Conservation (phyloP, 2,113 vertebrate genomes). For the Agelaius tricolor region DNA sequence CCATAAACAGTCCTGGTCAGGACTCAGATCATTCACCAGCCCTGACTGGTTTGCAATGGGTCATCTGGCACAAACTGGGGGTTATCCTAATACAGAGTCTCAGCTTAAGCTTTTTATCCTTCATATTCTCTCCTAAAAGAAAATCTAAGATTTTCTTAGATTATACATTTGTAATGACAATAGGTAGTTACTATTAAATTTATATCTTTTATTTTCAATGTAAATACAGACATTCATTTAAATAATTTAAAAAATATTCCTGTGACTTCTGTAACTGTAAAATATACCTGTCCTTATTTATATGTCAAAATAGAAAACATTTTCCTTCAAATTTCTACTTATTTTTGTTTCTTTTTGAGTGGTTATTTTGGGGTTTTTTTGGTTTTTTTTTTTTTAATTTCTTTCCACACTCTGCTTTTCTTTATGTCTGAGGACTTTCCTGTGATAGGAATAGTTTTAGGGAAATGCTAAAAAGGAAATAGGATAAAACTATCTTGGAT, state of each 20-base stretch:
- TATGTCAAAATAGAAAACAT: background rate
- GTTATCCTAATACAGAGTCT: background rate
- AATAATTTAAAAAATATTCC: background rate
- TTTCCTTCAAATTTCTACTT: background rate
- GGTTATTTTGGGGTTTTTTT: background rate
- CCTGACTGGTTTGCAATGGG: background rate
- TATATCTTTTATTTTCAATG: background rate
- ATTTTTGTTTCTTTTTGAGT: background rate
- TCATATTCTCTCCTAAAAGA: background rate
- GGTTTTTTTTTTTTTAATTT: background rate
- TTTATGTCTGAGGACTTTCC: background rate
- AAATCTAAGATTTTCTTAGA: background rate
- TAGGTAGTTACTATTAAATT: background rate
- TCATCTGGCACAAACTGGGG: background rate
- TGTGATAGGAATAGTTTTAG: background rate
- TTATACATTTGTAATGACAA: background rate
- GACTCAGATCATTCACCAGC: background rate
- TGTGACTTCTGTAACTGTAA: background rate
- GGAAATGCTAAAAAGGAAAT: background rate
- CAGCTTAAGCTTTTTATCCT: background rate
- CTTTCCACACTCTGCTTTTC: background rate
- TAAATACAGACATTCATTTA: background rate
- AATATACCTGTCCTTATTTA: background rate
- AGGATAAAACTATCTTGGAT: background rate
- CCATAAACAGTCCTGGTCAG: background rate